Conservation (phyloP, 2,888 invertebrate species). For the Podabrus alpinus region DNA sequence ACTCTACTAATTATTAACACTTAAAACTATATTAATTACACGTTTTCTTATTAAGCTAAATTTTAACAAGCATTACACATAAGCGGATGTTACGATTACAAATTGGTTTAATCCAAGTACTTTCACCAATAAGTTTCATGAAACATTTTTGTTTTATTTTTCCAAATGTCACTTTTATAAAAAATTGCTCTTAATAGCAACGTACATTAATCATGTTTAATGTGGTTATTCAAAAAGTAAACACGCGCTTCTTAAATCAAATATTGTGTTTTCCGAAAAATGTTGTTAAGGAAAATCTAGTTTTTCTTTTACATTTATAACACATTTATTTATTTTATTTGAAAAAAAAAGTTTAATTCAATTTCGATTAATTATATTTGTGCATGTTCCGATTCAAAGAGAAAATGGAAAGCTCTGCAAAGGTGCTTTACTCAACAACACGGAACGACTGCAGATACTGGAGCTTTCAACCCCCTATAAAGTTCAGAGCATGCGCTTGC, state of each 20-base stretch:
- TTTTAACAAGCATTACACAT: slow-evolving; percentile 3
- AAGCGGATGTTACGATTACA: not conserved
- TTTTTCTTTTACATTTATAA: not conserved
- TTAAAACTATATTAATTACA: not conserved
- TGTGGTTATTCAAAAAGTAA: not conserved
- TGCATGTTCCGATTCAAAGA: slow-evolving; percentile 20
- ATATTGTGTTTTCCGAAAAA: not conserved
- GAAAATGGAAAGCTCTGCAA: slow-evolving; percentile 14
- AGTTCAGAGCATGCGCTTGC: slow-evolving; percentile 33
- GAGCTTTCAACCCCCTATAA: slow-evolving; percentile 34
- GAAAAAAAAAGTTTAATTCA: not conserved
- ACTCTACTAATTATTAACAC: not conserved
- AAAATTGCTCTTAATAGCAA: not conserved
- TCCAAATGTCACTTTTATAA: not conserved
- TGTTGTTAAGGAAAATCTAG: not conserved
- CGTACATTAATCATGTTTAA: not conserved
- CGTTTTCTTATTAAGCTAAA: not conserved
- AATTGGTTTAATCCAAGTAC: not conserved
- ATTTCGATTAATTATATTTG: not conserved
- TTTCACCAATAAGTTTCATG: not conserved
- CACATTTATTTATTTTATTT: not conserved
- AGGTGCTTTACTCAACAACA: slow-evolving; percentile 22
- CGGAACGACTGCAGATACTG: slow-evolving; percentile 38
- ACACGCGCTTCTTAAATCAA: not conserved
- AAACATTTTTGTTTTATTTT: not conserved